These are phyloP conservation scores for Pyrrhopygopsis socrates DNA, from an alignment of 2,888 invertebrate genomes.

Conservation along the genomic window DNA sequence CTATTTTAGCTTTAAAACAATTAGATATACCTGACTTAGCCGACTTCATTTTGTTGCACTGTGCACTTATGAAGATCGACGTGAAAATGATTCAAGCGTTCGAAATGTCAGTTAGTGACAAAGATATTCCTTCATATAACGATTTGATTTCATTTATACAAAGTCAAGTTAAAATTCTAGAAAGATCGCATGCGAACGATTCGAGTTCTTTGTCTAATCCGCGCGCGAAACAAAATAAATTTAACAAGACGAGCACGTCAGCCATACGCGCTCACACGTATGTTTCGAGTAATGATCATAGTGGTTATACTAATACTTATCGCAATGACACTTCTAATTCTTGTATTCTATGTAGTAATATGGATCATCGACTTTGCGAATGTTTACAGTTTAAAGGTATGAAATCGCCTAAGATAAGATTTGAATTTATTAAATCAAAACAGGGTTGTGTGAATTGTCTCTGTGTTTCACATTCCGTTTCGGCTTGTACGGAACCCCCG, in stretches of 20 bases:
- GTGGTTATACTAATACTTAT: background rate
- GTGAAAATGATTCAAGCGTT: background rate
- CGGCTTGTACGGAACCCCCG: background rate
- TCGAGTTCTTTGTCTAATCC: background rate
- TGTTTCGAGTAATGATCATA: background rate
- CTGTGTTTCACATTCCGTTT: background rate
- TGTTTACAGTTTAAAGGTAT: background rate
- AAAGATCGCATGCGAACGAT: background rate
- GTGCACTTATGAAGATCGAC: constrained; percentile 3
- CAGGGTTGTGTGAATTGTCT: constrained; percentile 4
- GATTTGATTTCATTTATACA: constrained; percentile 14
- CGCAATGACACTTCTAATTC: background rate
- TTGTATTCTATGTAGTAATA: background rate
- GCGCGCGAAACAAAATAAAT: background rate
- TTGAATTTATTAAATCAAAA: constrained; percentile 1
- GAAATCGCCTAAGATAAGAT: background rate
- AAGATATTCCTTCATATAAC: background rate
- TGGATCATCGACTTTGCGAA: background rate
- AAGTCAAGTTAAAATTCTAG: constrained; percentile 23
- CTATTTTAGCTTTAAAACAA: constrained; percentile 2
- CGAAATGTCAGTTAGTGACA: background rate
- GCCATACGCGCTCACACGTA: background rate
- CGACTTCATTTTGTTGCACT: constrained; percentile 15
- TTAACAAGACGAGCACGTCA: background rate
- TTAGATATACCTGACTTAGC: background rate